Base-by-base conservation (phyloP, 2,888 invertebrate genomes). In the Hirtodrosophila histrioides region DNA sequence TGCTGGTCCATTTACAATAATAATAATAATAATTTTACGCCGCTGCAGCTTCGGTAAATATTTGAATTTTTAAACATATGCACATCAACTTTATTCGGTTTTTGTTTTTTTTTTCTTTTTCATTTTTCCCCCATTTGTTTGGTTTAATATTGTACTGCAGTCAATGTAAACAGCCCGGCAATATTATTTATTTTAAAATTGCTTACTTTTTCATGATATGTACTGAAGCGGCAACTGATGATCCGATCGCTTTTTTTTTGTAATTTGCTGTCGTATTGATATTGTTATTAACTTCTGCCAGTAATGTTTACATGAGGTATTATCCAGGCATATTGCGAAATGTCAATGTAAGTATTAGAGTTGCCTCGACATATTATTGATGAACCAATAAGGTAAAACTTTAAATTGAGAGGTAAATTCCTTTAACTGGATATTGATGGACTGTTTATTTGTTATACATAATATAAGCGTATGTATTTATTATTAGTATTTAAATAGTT, bases 51-150 rank as follows among this genome's bases (percentile, higher is more conserved):
- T 63, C 70, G 48, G 72, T 76, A 88, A 88, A 86, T 86, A 86
- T 82, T 86, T 88, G 79, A 72, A 78, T 75, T 79, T 84, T 86
- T 79, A 84, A 79, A 74, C 74, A 87, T 78, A 79, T 82, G 82
- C 70, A 65, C 77, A 76, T 72, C 67, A 69, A 58, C 61, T 72
- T 65, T 49, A 68, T 61, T 60, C 17, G 5, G 31, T 33, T 49
- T 56, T 27, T 69, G 46, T 46, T 69, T 45, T 46, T 23, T 17
- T 43, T 54, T 17, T 17, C 17, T 1, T 49, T 39, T 8, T 8
- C 17, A 9, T 37, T 41, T 48, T 37, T 37, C 11, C 11, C 27
- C 12, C 41, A 54, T 54, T 55, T 53, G 39, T 56, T 55, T 60
- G 49, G 46, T 55, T 61, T 53, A n/a, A 17, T 41, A 61, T 61